Evolutionary conservation across 2,113 vertebrate genomes (phyloP), one percentile per base, ranked within the genome.

Genomic region (Dendrocopos noguchii): DNA sequence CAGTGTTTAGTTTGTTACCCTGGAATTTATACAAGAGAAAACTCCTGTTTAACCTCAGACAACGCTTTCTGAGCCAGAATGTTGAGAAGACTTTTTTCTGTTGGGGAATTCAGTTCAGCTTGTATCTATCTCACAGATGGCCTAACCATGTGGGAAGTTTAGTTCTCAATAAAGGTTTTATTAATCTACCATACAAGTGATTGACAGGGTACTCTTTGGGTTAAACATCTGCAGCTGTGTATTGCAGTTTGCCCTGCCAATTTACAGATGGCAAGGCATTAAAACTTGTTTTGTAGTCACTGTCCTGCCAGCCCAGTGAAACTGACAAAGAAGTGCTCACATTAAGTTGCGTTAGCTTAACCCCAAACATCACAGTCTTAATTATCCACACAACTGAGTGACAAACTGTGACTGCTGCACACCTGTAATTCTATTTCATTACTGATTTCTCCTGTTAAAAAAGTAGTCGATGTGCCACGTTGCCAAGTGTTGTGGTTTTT

Each of bases 391-490:
- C 6, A 8, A 13, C 65, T 3, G 1, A 27, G 42, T 56, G 74
- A 42, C 77, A 83, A 59, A 25, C 64, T 15, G 66, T 15, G 66
- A 60, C 64, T 64, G 36, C 74, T 50, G 18, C 19, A 10, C 13
- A 6, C 47, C 36, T 31, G 28, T 15, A 64, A 15, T 15, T 31
- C 1, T 12, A 10, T 7, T 86, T 80, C 9, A 18, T 25, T 12
- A 19, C 27, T 68, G 1, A 20, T 71, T 80, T 55, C 61, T 77
- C 17, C 27, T 75, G 21, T 42, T 72, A 55, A 73, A 87, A 73
- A 87, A 3, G 6, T 0, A 52, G 0, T 24, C 1, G 1, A 0
- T 34, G 34, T 36, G 20, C 34, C 19, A 34, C 4, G 2, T 2
- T 15, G 34, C 28, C 18, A 5, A 2, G 55, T 56, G 55, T 15